Percentiles rank a stretch among this genome's conserved stretches.
Conservation (phyloP, 1,140 invertebrate species). For the Drosophila biarmipes region DNA sequence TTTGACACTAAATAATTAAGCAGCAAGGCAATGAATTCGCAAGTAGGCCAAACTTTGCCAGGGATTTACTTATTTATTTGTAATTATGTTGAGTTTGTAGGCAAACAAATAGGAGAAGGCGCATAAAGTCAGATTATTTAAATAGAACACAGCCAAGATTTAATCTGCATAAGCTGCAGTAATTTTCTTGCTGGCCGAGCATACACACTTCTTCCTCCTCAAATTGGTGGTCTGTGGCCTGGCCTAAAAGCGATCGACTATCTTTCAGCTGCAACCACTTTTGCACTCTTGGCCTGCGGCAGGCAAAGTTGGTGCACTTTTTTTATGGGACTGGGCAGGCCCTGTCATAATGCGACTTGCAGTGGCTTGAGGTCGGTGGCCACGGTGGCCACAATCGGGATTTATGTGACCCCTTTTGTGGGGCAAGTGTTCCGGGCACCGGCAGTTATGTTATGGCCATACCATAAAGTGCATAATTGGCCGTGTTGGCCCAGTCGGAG, state of each 20-base stretch:
- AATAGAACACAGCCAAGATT: not conserved
- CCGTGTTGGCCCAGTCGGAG: conserved; percentile 61
- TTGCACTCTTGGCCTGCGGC: conserved; percentile 49
- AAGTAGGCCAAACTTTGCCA: not conserved
- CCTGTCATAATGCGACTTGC: conserved; percentile 73
- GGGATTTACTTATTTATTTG: not conserved
- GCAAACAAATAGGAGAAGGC: not conserved
- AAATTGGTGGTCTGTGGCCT: conserved; percentile 24
- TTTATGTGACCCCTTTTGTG: conserved; percentile 67
- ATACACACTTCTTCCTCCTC: not conserved
- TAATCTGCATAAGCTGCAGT: not conserved
- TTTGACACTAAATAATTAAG: not conserved
- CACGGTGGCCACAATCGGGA: conserved; percentile 39
- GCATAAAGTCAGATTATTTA: not conserved
- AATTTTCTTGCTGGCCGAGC: not conserved
- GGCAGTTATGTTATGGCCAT: conserved; percentile 32
- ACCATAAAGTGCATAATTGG: conserved; percentile 80
- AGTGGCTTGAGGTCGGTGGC: conserved; percentile 49
- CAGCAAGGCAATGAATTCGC: not conserved
- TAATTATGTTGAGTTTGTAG: not conserved
- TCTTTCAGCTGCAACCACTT: conserved; percentile 33
- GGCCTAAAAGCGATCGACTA: conserved; percentile 15
- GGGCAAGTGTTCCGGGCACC: conserved; percentile 30
- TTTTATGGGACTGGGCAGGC: conserved; percentile 33
- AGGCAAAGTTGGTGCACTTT: conserved; percentile 22